A percentile compares a stretch with the other conserved stretches of the same genome.
Conservation (phyloP, 2,888 invertebrate species). For the Sepiola atlantica region DNA sequence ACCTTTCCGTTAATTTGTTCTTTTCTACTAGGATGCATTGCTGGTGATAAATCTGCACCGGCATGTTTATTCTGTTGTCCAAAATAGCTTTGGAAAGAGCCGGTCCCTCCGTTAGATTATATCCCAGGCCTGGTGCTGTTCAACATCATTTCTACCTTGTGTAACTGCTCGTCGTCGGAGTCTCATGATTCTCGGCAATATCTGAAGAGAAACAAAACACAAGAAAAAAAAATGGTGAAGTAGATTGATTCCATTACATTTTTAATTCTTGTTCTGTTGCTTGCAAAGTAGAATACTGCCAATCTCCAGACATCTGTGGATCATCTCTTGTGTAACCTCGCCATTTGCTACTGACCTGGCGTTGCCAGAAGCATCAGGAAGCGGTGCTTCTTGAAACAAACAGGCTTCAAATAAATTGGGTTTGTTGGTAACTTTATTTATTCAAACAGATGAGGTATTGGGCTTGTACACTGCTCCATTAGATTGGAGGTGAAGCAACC, state of each 20-base stretch:
- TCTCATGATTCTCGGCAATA: not conserved
- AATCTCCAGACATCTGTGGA: not conserved
- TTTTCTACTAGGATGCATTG: not conserved
- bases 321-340: not conserved
- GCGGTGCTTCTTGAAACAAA: not conserved
- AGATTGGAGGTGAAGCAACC: not conserved
- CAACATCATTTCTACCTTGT: slow-evolving; percentile 8
- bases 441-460: not conserved
- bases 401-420: not conserved
- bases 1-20: not conserved
- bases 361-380: not conserved
- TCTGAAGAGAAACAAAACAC: not conserved
- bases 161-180: not conserved
- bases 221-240: not conserved
- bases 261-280: not conserved
- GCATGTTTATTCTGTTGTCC: not conserved
- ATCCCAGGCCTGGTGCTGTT: not conserved
- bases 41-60: not conserved
- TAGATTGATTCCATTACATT: not conserved
- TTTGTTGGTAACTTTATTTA: slow-evolving; percentile 3
- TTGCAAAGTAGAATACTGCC: not conserved
- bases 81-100: not conserved
- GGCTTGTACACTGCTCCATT: not conserved
- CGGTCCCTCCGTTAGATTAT: not conserved
- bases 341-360: not conserved